Evolutionary conservation across 2,888 invertebrate species (phyloP), one percentile per base, ranked within the genome.

Genomic region (Lycia hirtaria): DNA sequence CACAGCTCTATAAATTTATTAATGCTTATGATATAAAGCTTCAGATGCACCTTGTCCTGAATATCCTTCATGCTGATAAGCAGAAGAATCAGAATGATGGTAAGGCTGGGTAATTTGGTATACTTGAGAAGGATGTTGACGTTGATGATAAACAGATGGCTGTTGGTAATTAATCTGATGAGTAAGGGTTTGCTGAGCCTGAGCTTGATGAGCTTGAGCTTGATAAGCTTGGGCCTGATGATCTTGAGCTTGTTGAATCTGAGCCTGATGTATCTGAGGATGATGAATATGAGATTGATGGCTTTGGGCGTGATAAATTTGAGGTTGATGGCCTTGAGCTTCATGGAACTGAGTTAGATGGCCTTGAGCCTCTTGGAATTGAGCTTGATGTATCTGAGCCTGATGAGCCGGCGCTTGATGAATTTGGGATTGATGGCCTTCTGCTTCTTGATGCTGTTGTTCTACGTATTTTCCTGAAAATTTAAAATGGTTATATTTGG

Each of bases 401-500:
- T 48, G 37, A 20, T 60, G 48, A 15, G 32, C 41, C 20, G 51
- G 26, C 9, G 32, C 24, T 26, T 43, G 35, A 7, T 56, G 40
- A n/a, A 33, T 10, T 14, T 48, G 26, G 12, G 14, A 20, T 28
- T 51, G 17, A 9, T 47, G 38, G 33, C 20, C 24, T 45, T 56
- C 38, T 6, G 0, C 63, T 10, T 53, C 63, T 10, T 67, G 57
- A 15, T 68, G 65, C 15, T 66, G 59, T 32, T 72, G 71, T 6
- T 71, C 69, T 38, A 61, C 69, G 64, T 83, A 82, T 49, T 75
- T 69, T 38, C 82, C 83, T 82, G 68, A 0, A 56, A 58, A 44
- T 7, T 30, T 7, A 19, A 19, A 14, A n/a, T 5, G 10, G 17
- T 15, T 35, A 12, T n/a, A 7, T n/a, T 7, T 4, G 5, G 9